Conservation (phyloP, 2,797 vertebrate genomes). For the Rhinogobio ventralis region DNA sequence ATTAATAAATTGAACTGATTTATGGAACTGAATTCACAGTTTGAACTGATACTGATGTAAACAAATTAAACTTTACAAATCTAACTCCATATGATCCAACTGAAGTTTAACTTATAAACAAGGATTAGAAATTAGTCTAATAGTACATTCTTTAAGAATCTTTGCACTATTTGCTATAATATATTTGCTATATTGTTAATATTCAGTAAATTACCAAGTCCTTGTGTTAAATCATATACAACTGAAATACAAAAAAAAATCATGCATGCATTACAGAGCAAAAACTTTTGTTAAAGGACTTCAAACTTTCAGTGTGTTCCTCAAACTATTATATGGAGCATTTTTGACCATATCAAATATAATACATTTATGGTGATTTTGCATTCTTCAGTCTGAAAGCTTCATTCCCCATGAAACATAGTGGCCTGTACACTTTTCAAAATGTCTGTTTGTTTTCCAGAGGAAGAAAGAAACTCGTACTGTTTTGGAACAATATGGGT, state of each 20-base stretch:
- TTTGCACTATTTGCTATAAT: background rate
- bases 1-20: background rate
- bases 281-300: background rate
- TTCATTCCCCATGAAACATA: background rate
- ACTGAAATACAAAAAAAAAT: too few species aligned
- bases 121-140: background rate
- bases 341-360: background rate
- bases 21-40: background rate
- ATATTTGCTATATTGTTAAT: background rate
- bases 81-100: background rate
- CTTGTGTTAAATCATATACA: background rate
- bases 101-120: background rate
- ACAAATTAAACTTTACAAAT: background rate
- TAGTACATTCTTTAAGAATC: background rate
- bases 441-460: background rate
- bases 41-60: background rate
- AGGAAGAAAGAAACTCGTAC: background rate
- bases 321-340: background rate
- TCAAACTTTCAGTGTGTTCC: background rate
- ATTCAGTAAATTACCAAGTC: background rate
- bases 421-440: background rate
- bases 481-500: slow-evolving; percentile 1
- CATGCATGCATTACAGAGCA: background rate
- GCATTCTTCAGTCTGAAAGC: background rate
- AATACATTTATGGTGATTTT: background rate